These are phyloP conservation scores for Boloria euphrosyne DNA, from an alignment of 2,888 invertebrate genomes.

Conservation along the genomic window DNA sequence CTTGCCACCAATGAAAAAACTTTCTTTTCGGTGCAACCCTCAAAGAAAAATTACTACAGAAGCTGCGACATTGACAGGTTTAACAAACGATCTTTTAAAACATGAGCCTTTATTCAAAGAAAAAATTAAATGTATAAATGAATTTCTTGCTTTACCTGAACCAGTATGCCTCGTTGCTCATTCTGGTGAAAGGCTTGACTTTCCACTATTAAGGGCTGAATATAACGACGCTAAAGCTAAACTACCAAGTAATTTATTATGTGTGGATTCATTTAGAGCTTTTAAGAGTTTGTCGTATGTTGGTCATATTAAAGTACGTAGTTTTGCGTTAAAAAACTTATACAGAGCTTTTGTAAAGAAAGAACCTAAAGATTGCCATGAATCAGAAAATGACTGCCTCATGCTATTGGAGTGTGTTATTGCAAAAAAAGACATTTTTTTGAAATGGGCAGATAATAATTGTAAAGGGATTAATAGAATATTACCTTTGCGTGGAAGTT, in stretches of 20 bases:
- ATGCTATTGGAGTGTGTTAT: constrained; percentile 84
- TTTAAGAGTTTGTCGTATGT: constrained; percentile 75
- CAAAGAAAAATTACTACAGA: constrained; percentile 72
- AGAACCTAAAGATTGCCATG: constrained; percentile 77
- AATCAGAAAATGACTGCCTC: constrained; percentile 86
- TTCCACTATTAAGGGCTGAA: constrained; percentile 85
- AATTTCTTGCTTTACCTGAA: constrained; percentile 84
- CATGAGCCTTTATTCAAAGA: constrained; percentile 83
- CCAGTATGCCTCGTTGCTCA: constrained; percentile 92
- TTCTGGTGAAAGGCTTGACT: constrained; percentile 88
- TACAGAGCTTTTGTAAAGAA: constrained; percentile 79
- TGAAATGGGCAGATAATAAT: constrained; percentile 74
- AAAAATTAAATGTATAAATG: constrained; percentile 79
- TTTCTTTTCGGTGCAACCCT: constrained; percentile 87
- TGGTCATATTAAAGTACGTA: constrained; percentile 36
- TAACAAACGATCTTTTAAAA: constrained; percentile 85
- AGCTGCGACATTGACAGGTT: constrained; percentile 77
- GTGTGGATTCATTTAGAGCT: constrained; percentile 85
- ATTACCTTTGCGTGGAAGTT: no score
- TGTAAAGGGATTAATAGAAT: constrained; percentile 50
- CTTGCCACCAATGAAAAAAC: constrained; percentile 85
- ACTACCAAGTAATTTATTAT: constrained; percentile 80
- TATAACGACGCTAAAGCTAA: constrained; percentile 73
- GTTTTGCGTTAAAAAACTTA: constrained; percentile 78
- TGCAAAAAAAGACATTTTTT: constrained; percentile 79